Conservation (phyloP, 2,888 invertebrate species). For the Trilocha varians region DNA sequence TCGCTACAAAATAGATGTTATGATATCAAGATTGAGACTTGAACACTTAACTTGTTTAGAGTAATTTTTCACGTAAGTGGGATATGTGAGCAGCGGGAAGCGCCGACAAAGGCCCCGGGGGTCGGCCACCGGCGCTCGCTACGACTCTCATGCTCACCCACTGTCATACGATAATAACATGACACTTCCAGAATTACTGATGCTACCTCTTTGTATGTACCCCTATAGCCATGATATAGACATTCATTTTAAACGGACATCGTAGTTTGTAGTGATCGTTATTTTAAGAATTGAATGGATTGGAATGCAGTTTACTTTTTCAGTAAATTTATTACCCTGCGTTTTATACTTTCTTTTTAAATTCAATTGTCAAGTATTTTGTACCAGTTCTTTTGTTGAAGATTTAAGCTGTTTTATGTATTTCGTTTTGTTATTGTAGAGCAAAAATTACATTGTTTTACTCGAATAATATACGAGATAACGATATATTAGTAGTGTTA, state of each 20-base stretch:
- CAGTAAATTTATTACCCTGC: neutral
- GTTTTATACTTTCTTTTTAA: too few relatives aligned
- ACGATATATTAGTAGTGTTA: too few relatives aligned
- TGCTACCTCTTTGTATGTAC: slow-evolving; percentile 22
- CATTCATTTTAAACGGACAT: neutral
- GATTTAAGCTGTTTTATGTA: too few relatives aligned
- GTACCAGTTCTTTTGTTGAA: too few relatives aligned
- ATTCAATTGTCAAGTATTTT: too few relatives aligned
- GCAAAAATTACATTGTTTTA: too few relatives aligned
- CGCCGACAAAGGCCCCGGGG: slow-evolving; percentile 64
- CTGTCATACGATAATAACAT: slow-evolving; percentile 45
- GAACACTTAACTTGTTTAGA: slow-evolving; percentile 15
- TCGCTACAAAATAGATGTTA: too few relatives aligned
- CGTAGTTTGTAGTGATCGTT: neutral
- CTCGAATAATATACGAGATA: too few relatives aligned
- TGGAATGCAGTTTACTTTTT: neutral
- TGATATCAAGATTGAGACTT: slow-evolving; percentile 16
- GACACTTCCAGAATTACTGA: slow-evolving; percentile 40
- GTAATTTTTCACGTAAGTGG: slow-evolving; percentile 58
- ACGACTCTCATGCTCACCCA: slow-evolving; percentile 27
- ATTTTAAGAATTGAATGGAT: neutral
- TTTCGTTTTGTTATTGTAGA: too few relatives aligned
- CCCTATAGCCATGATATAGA: neutral
- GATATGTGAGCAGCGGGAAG: slow-evolving; percentile 45
- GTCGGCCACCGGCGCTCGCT: slow-evolving; percentile 43